Base-by-base conservation (phyloP, 2,113 vertebrate species). In the Macrotis lagotis region DNA sequence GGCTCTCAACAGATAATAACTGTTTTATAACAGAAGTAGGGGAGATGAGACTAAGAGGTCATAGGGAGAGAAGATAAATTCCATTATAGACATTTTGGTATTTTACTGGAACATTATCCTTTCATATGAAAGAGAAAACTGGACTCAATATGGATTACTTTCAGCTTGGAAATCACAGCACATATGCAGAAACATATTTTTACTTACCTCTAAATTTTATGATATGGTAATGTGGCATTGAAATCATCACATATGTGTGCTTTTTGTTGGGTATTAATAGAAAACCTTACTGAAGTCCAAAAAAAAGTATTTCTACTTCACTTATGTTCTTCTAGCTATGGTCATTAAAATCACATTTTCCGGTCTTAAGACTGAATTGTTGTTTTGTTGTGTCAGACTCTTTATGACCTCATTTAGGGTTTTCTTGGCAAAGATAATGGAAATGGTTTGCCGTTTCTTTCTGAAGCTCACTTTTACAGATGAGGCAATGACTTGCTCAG, bases 171-270 rank as follows among this genome's bases (percentile, higher is more conserved):
- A 93, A 47, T 92, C 51, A 10, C 50, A 91, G 66, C 66, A 50
- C 96, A 94, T 94, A 97, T 52, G 92, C 52, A 44, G 94, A 96
- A 89, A 92, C 93, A 96, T 59, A 92, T 92, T 95, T 96, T 92
- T 26, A 19, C 50, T 93, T 97, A 94, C 95, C 94, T 97, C 92
- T 74, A 89, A 91, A 88, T 97, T 95, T 96, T 55, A 74, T 83
- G 55, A 97, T 97, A 96, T 97, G 97, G 88, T 97, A 97, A 97
- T 96, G 94, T 96, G 96, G 94, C 94, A 97, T 97, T 97, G 95
- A 96, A 96, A 92, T 95, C 90, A 92, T 93, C 94, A 94, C 94
- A 96, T 52, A 92, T 95, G 74, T 95, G 66, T 83, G n/a, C 37
- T 95, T 89, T 94, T 47, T 51, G 93, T 93, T 92, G 31, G 88